Evolutionary conservation across 2,888 invertebrate genomes (phyloP).

Genomic region (Amphipyra tragopoginis): DNA sequence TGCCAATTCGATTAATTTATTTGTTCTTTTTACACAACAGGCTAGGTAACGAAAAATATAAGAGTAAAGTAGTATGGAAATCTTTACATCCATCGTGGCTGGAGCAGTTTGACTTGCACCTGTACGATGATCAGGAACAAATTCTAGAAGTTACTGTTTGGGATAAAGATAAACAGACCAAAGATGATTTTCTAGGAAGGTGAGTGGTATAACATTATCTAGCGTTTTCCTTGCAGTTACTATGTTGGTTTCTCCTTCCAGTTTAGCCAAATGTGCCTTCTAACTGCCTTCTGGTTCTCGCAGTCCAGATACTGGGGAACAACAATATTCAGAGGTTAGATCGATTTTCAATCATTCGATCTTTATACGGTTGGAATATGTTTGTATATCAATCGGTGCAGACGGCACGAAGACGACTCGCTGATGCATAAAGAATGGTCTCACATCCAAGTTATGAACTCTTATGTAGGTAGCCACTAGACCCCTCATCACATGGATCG

Average conservation of each 20-base stretch:
- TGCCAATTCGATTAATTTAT: not conserved
- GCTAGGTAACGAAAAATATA: constrained; percentile 99
- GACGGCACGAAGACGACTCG: too few relatives aligned
- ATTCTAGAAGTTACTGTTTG: constrained; percentile 97
- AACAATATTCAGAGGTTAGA: too few relatives aligned
- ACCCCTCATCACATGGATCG: not conserved
- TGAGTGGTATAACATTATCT: constrained; percentile 52
- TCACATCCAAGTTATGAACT: too few relatives aligned
- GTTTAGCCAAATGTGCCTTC: too few relatives aligned
- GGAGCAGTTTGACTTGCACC: constrained; percentile 98
- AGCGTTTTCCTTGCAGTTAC: too few relatives aligned
- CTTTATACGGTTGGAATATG: too few relatives aligned
- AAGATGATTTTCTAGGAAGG: constrained; percentile 96
- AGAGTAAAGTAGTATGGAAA: constrained; percentile 96
- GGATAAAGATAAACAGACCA: constrained; percentile 95
- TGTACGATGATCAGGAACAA: constrained; percentile 98
- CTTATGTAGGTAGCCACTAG: not conserved
- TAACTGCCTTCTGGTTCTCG: too few relatives aligned
- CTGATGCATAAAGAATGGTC: too few relatives aligned
- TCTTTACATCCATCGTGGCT: constrained; percentile 97
- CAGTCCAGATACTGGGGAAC: too few relatives aligned
- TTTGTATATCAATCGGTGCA: too few relatives aligned
- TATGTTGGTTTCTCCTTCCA: too few relatives aligned
- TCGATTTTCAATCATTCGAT: too few relatives aligned
- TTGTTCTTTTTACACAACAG: constrained; percentile 82